Percentiles rank a stretch among this genome's conserved stretches.
Conservation (phyloP, 2,113 vertebrate genomes). For the Plecturocebus donacophilus region DNA sequence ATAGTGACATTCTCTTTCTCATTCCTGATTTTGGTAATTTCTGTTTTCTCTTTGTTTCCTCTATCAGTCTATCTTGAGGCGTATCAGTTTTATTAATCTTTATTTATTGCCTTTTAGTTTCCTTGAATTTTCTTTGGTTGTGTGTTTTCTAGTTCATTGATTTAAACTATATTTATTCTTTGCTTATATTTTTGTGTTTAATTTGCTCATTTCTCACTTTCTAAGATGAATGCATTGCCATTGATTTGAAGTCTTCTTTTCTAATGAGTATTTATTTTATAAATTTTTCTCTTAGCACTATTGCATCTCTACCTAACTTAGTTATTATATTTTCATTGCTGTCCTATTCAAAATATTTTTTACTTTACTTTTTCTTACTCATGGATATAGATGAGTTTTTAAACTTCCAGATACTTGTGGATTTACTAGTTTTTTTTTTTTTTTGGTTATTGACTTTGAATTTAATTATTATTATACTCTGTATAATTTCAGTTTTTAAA, state of each 20-base stretch:
- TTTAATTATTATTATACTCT: background rate
- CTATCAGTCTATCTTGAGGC: background rate
- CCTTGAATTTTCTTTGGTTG: background rate
- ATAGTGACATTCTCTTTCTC: background rate
- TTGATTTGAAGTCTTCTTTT: background rate
- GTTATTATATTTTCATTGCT: background rate
- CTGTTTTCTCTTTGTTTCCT: background rate
- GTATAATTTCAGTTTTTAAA: background rate
- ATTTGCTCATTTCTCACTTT: background rate
- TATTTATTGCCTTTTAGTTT: background rate
- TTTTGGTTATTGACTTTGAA: background rate
- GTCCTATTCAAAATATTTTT: background rate
- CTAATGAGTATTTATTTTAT: background rate
- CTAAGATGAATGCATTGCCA: background rate
- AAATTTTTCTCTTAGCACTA: background rate
- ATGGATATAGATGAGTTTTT: background rate
- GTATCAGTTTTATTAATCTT: background rate
- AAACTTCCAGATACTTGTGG: background rate
- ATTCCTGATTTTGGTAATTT: constrained; percentile 3
- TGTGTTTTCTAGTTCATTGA: background rate
- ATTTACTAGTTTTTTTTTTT: background rate
- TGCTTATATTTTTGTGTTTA: background rate
- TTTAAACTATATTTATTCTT: background rate
- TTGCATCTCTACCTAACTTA: background rate
- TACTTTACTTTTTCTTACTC: background rate